Percentiles rank a stretch among this genome's conserved stretches.
Evolutionary conservation across 2,888 invertebrate genomes (phyloP).

Genomic region (Lysandra bellargus): DNA sequence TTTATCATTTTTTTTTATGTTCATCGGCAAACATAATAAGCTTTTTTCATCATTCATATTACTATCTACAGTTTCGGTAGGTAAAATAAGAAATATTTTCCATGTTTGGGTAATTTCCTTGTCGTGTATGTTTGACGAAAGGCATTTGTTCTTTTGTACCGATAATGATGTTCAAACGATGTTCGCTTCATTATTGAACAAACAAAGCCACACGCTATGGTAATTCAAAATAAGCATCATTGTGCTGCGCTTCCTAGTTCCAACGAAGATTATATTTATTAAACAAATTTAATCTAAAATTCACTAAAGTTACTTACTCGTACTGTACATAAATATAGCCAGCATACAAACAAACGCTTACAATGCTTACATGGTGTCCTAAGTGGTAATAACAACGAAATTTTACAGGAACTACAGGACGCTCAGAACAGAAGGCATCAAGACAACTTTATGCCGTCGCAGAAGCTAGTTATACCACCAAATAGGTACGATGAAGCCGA

Average conservation of each 20-base stretch:
- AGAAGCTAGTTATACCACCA: conserved; percentile 94
- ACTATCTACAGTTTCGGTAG: neutral
- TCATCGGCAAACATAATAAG: neutral
- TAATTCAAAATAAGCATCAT: neutral
- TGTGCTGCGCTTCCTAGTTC: neutral
- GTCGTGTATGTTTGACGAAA: neutral
- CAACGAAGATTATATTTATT: neutral
- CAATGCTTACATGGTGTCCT: neutral
- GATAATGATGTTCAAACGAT: neutral
- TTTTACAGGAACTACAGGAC: conserved; percentile 90
- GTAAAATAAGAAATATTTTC: neutral
- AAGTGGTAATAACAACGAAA: neutral
- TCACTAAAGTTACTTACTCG: neutral
- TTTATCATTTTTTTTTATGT: neutral
- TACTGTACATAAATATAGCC: neutral
- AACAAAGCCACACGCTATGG: neutral
- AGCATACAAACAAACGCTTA: neutral
- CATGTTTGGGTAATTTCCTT: neutral
- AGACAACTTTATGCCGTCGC: conserved; percentile 95
- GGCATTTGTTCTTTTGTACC: neutral
- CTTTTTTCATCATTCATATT: conserved; percentile 8
- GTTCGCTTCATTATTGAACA: neutral
- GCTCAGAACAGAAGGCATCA: conserved; percentile 96
- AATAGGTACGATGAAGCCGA: conserved; percentile 96
- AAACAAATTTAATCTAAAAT: neutral